Base-by-base conservation (phyloP, 2,797 vertebrate genomes). In the Acropternis orthonyx region DNA sequence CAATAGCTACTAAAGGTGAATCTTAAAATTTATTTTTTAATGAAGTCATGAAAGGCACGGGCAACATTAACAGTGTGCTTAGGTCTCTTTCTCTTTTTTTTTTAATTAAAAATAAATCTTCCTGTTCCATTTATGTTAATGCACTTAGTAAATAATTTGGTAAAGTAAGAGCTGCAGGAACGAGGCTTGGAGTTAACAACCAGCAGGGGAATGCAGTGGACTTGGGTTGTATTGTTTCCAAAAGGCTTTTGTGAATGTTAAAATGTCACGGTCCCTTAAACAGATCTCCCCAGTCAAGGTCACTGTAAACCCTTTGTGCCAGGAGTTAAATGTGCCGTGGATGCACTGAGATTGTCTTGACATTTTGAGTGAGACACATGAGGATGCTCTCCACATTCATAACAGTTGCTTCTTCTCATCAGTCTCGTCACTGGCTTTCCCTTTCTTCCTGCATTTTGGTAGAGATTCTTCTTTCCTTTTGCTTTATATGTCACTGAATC, bases 1-100 rank as follows among this genome's bases (percentile, higher is more conserved):
- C 69, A 91, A 85, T 39, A 96, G 77, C 83, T 92, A 83, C 84
- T 93, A 82, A 91, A 94, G 87, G 92, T 91, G 95, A 95, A 94
- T 93, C 89, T 94, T 95, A 89, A 91, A 92, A 93, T 95, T 92
- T 91, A 81, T 93, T 96, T 95, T 95, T 94, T 94, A 95, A 95
- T 95, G 96, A 91, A 95, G 88, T 85, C 58, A 27, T 92, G 95
- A 85, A 91, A 95, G 62, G 86, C 54, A 65, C 19, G 85, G 86
- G 65, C 68, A 83, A 72, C 94, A 94, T 96, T 91, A 95, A 89
- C 78, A 66, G 65, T 30, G 36, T 88, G 48, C 88, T 94, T 95
- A 83, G 58, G 55, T 92, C 72, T 92, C 65, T 71, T 24, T 92
- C 72, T 92, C 65, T 67, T 24, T 79, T 83, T 85, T 92, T 94